Evolutionary conservation across 2,113 vertebrate genomes (phyloP).

Genomic region (Probosciger aterrimus): DNA sequence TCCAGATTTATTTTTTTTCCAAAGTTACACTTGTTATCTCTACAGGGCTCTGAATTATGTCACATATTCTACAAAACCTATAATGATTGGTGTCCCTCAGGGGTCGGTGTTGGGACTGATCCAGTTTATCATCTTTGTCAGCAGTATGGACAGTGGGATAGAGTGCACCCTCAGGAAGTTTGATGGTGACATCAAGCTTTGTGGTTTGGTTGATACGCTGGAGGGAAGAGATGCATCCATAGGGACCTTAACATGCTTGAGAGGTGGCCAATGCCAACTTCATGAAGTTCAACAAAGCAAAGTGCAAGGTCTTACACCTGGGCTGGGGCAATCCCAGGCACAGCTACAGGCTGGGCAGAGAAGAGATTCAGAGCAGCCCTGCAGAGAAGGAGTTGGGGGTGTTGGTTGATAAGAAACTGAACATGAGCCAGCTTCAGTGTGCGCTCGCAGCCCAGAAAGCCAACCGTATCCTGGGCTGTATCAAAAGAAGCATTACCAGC

Average conservation of each 20-base stretch:
- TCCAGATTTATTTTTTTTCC: neutral
- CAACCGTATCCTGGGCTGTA: neutral
- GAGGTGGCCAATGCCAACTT: neutral
- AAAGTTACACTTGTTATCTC: neutral
- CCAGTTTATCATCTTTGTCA: neutral
- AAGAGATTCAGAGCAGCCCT: neutral
- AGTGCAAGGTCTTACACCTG: neutral
- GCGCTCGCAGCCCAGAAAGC: neutral
- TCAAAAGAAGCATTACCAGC: neutral
- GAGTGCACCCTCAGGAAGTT: neutral
- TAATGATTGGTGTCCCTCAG: neutral
- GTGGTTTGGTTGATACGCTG: fast-evolving
- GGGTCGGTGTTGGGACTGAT: neutral
- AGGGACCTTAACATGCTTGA: neutral
- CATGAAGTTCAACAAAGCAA: neutral
- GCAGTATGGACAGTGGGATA: neutral
- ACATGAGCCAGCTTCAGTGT: no score
- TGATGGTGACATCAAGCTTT: neutral
- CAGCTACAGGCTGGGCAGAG: neutral
- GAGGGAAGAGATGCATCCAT: neutral
- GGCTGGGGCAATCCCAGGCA: neutral
- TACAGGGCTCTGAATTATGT: neutral
- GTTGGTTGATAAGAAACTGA: no score
- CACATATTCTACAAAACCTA: neutral
- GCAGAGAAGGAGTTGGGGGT: neutral